Conservation (phyloP, 1,140 invertebrate genomes). For the Drosophila suzukii region DNA sequence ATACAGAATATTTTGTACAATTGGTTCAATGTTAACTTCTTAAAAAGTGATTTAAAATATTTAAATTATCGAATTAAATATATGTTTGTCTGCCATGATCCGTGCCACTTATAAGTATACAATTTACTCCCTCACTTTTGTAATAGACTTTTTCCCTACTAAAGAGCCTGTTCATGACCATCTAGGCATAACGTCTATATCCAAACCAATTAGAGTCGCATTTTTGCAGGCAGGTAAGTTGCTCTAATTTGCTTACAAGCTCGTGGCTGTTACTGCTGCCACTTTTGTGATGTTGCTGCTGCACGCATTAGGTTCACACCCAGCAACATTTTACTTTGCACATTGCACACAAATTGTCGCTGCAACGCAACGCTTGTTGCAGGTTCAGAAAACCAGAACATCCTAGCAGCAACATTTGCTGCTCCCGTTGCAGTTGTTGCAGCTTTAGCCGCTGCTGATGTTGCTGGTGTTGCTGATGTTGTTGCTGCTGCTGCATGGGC, state of each 20-base stretch:
- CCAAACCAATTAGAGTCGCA: slow-evolving; percentile 50
- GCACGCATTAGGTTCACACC: slow-evolving; percentile 80
- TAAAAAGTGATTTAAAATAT: too few species aligned
- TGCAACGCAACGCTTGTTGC: slow-evolving; percentile 31
- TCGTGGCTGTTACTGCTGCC: slow-evolving; percentile 21
- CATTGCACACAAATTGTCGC: slow-evolving; percentile 79
- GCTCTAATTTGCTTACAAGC: slow-evolving; percentile 80
- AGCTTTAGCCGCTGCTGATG: background rate
- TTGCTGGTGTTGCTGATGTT: background rate
- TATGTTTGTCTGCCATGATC: too few species aligned
- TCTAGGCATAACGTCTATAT: slow-evolving; percentile 63
- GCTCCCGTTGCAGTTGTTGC: slow-evolving; percentile 5
- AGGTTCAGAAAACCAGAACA: slow-evolving; percentile 42
- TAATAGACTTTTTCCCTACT: background rate
- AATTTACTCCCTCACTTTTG: background rate
- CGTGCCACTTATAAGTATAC: too few species aligned
- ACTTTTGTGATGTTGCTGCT: slow-evolving; percentile 13
- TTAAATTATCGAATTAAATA: too few species aligned
- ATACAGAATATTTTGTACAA: too few species aligned
- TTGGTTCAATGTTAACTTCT: too few species aligned
- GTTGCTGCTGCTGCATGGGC: slow-evolving; percentile 39
- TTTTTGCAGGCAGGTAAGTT: slow-evolving; percentile 37
- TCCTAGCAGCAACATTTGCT: slow-evolving; percentile 26
- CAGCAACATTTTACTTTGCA: slow-evolving; percentile 79
- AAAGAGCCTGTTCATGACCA: slow-evolving; percentile 11